Evolutionary conservation across 2,113 vertebrate genomes (phyloP).

Genomic region (Alethe diademata): DNA sequence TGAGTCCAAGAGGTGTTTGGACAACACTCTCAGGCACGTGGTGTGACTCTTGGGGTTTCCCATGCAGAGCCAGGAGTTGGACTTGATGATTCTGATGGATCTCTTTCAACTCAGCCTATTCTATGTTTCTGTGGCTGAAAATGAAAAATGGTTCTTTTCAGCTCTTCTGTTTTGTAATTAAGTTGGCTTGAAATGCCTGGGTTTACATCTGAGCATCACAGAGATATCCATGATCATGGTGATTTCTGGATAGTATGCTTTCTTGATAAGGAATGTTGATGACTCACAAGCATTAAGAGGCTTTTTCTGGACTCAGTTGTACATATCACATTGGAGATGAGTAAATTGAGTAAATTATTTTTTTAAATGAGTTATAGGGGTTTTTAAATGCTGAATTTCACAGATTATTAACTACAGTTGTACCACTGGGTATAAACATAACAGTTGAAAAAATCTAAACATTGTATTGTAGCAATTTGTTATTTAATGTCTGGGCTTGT

Average conservation of each 20-base stretch:
- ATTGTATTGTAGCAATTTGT: not conserved
- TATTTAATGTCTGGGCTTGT: not conserved
- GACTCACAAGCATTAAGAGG: not conserved
- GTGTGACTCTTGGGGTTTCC: not conserved
- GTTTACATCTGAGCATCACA: not conserved
- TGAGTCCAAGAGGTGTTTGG: not conserved
- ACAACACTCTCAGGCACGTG: not conserved
- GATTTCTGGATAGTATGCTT: not conserved
- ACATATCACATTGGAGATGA: not conserved
- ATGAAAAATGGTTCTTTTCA: not conserved
- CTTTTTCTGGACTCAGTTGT: not conserved
- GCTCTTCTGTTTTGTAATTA: not conserved
- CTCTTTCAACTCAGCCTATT: not conserved
- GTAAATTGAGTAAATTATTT: not conserved
- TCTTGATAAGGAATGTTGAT: not conserved
- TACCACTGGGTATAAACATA: not conserved
- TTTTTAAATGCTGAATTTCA: not conserved
- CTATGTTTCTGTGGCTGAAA: not conserved
- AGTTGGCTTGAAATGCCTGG: not conserved
- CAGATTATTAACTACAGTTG: not conserved
- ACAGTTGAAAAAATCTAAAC: not conserved
- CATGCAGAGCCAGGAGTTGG: not conserved
- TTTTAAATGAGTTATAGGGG: not conserved
- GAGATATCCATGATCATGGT: not conserved
- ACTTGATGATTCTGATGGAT: not conserved